Base-by-base conservation (phyloP, 2,113 vertebrate genomes). In the Oreotrochilus melanogaster region DNA sequence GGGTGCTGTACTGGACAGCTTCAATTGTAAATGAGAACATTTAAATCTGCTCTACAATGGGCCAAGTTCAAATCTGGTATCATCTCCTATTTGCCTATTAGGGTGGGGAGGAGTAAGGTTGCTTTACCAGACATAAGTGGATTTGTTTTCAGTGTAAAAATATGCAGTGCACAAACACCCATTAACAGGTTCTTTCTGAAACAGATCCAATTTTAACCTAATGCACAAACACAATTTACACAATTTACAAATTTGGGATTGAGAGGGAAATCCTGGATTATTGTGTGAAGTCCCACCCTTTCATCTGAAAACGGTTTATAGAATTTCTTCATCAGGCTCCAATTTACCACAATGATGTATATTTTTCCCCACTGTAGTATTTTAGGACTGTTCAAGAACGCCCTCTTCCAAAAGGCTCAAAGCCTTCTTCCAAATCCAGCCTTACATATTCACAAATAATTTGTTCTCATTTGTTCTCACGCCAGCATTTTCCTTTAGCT, bases 381-480 rank as follows among this genome's bases (percentile, higher is more conserved):
- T 56, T 82, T 21, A 69, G 18, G 10, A 5, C 19, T 84, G 37
- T 83, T 91, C 33, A 71, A 67, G 61, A 93, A 28, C 16, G 6
- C 15, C 35, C 24, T 73, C 31, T 67, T 83, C 47, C 13, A 48
- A 64, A 48, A 48, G 47, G 37, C 72, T 91, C 47, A 88, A 86
- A 89, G 25, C 21, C 4, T 53, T 81, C 30, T 66, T 58, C 67
- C 67, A 75, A 91, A 91, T 57, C 27, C 7, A 69, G 7, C 66
- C 28, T 87, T 81, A 75, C 3, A 9, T 60, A 73, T 78, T 89
- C 80, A 87, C 39, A 39, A 91, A 67, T 17, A 88, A 65, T 96
- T 89, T 89, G 64, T 48, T 57, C 35, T 13, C 61, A 61, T 96
- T 93, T 96, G 23, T 92, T 93, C 72, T 88, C 30, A 51, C 30